Base-by-base conservation (phyloP, 2,888 invertebrate species). In the Aelia acuminata region DNA sequence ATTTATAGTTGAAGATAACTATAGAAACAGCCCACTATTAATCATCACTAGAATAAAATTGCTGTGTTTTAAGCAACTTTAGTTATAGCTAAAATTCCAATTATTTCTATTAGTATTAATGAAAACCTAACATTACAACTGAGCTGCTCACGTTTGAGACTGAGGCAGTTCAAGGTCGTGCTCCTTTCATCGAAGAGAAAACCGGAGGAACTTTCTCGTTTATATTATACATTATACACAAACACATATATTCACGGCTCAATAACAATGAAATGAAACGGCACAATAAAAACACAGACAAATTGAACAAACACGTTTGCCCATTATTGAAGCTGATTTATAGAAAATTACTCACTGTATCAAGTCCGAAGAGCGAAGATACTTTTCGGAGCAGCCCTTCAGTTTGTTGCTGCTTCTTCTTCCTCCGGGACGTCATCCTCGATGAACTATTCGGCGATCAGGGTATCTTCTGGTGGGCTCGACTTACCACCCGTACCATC, bases 301-400 rank as follows among this genome's bases (percentile, higher is more conserved):
- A 22, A 57, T 22, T 26, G 26, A 15, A 26, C 4, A 22, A 35
- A 70, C 31, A 70, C 63, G 63, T 35, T 70, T 70, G 63, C 7
- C 35, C 35, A 70, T 70, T 70, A 70, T 70, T 70, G 31, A 70
- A 70, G 31, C 63, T 35, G 63, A 31, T 70, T 31, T 70, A 35
- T 35, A 70, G n/a, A n/a, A 31, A 50, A 43, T 35, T 84, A 93
- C 95, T 96, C 94, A 96, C 96, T 95, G 95, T 95, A 92, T 97
- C 96, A 93, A 97, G 95, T 94, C 96, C 96, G 94, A 97, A 97
- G 91, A 97, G 94, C 91, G 96, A 96, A 91, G 97, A 97, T 91
- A 97, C 97, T 94, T 97, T 97, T 94, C 96, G 96, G 92, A 97
- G 96, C 93, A 97, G 96, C 93, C 96, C 95, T 91, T 94, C 94